phyloP scores from a whole-genome alignment of 92 coral and sea anemone genomes.

The Phymanthus crucifer region DNA sequence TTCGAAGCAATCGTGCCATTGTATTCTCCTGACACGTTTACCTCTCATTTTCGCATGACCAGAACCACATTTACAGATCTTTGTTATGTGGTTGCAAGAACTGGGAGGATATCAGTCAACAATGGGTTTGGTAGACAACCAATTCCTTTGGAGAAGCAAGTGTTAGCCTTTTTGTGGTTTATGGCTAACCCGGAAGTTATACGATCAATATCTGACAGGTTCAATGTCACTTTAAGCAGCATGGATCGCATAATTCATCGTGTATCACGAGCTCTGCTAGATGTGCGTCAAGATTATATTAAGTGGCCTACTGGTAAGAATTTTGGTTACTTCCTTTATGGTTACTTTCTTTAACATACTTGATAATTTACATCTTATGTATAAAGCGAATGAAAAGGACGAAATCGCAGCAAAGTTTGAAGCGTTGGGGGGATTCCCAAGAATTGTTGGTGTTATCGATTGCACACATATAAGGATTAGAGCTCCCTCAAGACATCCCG shows the following conservation, averaged over 20 bases:
- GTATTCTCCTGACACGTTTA: background rate
- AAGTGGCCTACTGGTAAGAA: conserved; percentile 52
- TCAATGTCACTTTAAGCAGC: conserved; percentile 52
- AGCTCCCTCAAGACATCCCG: background rate
- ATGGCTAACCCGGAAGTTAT: conserved; percentile 48
- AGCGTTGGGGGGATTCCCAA: background rate
- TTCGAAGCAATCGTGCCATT: too few relatives aligned
- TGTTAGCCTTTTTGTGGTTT: conserved; percentile 53
- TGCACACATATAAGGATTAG: conserved; percentile 6
- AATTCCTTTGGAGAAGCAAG: conserved; percentile 47
- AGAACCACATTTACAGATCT: background rate
- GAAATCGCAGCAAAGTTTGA: background rate
- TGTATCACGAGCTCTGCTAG: conserved; percentile 32
- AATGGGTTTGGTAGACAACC: conserved; percentile 45
- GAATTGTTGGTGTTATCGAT: background rate
- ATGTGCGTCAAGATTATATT: conserved; percentile 38
- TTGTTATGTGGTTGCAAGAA: background rate
- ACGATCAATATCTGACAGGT: conserved; percentile 41
- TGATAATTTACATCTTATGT: background rate
- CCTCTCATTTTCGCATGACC: conserved; percentile 1
- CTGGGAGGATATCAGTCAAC: background rate
- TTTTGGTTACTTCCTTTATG: background rate
- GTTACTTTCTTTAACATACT: too few relatives aligned
- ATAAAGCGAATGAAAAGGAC: background rate
- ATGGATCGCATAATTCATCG: conserved; percentile 43